A percentile compares a stretch with the other conserved stretches of the same genome.
Evolutionary conservation across 2,888 invertebrate genomes (phyloP).

Genomic region (Ephialtes manifestator): DNA sequence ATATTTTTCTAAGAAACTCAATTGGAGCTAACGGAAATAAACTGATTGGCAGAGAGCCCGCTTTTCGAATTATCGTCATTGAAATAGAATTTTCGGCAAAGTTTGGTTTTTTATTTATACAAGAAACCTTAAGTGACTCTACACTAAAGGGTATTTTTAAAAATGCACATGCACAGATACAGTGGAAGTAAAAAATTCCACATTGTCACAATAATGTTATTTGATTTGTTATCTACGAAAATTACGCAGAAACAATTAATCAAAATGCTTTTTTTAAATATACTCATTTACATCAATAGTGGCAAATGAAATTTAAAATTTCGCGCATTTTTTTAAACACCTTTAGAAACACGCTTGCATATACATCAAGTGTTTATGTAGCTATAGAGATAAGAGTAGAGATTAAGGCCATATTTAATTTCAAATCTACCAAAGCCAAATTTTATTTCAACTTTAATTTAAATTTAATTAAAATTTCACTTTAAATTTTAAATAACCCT

Average conservation of each 20-base stretch:
- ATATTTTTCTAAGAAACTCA: not conserved
- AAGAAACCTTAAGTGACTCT: not conserved
- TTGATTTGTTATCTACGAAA: not conserved
- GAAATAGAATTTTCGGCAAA: not conserved
- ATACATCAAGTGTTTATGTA: too few relatives aligned
- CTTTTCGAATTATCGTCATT: not conserved
- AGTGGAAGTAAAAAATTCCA: not conserved
- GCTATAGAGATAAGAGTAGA: too few relatives aligned
- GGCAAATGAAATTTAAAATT: too few relatives aligned
- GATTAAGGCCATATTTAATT: too few relatives aligned
- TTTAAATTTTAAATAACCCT: too few relatives aligned
- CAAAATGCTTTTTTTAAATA: not conserved
- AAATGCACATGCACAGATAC: not conserved
- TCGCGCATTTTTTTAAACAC: too few relatives aligned
- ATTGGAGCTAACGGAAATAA: slow-evolving; percentile 24
- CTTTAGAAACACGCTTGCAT: too few relatives aligned
- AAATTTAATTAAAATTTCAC: too few relatives aligned
- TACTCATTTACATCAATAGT: too few relatives aligned
- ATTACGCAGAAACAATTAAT: not conserved
- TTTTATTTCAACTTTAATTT: too few relatives aligned
- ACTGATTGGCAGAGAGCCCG: slow-evolving; percentile 27
- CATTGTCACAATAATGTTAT: not conserved
- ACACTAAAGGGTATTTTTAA: not conserved
- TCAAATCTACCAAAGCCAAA: too few relatives aligned
- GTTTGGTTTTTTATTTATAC: not conserved